Evolutionary conservation across 2,113 vertebrate genomes (phyloP).

Genomic region (Alouatta palliata): DNA sequence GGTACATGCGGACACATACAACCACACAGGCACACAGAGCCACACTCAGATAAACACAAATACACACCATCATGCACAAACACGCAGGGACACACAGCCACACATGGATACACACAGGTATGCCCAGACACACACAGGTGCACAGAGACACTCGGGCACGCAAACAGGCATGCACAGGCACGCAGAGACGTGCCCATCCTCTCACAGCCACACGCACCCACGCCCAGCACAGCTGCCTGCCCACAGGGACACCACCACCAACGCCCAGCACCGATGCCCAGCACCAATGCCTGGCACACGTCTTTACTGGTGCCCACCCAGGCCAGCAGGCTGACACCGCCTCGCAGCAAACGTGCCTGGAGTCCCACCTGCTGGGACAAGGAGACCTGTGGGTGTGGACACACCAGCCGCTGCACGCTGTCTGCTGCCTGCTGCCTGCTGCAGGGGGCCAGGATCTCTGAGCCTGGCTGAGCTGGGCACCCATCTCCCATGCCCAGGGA

Average conservation of each 20-base stretch:
- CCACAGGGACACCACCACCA: not conserved
- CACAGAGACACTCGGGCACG: not conserved
- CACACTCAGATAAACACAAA: not conserved
- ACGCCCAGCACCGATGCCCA: not conserved
- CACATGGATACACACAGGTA: too few species aligned
- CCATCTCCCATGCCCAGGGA: rapidly evolving
- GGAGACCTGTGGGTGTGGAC: not conserved
- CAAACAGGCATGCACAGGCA: not conserved
- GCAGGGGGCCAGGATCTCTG: not conserved
- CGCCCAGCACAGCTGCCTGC: not conserved
- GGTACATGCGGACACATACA: not conserved
- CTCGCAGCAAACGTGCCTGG: not conserved
- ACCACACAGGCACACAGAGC: not conserved
- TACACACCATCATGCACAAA: too few species aligned
- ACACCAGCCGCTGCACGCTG: not conserved
- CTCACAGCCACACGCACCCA: not conserved
- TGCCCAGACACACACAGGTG: not conserved
- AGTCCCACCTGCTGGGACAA: not conserved
- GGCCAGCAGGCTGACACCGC: not conserved
- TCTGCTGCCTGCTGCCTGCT: too few species aligned
- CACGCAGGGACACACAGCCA: too few species aligned
- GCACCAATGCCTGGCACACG: not conserved
- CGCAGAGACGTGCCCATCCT: not conserved
- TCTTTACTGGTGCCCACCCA: not conserved
- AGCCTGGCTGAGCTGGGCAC: not conserved